Conservation (phyloP, 2,797 vertebrate species). For the Phalanger gymnotis region DNA sequence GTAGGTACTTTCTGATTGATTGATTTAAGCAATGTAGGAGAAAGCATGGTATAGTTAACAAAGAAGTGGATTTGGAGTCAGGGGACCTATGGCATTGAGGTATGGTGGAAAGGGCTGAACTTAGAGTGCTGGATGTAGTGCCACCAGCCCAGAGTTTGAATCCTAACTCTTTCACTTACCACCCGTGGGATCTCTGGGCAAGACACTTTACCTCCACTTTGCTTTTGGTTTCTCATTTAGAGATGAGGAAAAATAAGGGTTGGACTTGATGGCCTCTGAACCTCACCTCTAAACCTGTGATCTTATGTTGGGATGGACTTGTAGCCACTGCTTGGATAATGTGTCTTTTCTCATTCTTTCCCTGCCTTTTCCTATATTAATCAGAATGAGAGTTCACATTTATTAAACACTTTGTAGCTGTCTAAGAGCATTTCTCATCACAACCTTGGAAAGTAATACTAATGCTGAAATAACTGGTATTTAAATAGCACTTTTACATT, state of each 20-base stretch:
- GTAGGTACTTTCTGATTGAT: neutral
- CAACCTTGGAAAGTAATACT: neutral
- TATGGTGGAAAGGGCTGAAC: neutral
- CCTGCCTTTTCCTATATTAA: neutral
- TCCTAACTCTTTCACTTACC: neutral
- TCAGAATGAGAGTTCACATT: neutral
- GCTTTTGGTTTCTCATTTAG: neutral
- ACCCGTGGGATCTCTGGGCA: neutral
- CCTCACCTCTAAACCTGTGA: neutral
- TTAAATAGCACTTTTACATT: neutral
- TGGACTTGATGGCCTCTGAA: neutral
- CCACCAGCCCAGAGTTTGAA: neutral
- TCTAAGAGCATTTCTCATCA: neutral
- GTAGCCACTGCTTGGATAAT: neutral
- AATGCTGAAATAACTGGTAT: neutral
- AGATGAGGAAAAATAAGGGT: neutral
- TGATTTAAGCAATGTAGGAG: neutral
- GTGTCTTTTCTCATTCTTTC: neutral
- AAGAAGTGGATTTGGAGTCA: neutral
- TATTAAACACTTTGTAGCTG: neutral
- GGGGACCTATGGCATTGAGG: neutral
- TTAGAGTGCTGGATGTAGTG: neutral
- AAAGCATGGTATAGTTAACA: neutral
- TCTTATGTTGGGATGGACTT: neutral
- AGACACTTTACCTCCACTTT: neutral